These are phyloP conservation scores for Meteorus sp. DNA, from an alignment of 1,140 invertebrate genomes.

Conservation along the genomic window DNA sequence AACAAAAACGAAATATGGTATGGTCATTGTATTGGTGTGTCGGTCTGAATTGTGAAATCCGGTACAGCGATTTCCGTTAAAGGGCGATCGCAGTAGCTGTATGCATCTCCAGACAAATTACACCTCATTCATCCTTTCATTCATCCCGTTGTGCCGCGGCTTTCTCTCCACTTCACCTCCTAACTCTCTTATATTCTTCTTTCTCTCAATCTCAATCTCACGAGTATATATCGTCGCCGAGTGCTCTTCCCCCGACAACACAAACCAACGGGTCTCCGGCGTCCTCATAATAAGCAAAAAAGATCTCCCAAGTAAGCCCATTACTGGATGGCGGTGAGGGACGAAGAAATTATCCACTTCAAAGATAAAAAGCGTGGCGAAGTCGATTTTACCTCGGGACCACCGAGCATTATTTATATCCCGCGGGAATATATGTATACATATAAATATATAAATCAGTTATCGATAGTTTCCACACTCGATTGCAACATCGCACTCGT, in stretches of 20 bases:
- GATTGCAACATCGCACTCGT: background rate
- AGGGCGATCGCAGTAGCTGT: background rate
- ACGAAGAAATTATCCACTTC: conserved; percentile 47
- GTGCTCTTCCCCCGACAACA: background rate
- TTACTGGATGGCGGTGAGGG: conserved; percentile 41
- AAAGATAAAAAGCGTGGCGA: conserved; percentile 52
- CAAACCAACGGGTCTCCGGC: background rate
- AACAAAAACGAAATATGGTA: background rate
- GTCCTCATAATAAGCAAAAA: conserved; percentile 49
- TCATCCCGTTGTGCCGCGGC: conserved; percentile 42
- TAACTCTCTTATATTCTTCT: no score
- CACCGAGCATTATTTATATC: conserved; percentile 42
- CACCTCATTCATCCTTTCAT: conserved; percentile 54
- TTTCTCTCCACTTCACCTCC: no score
- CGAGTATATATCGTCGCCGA: background rate
- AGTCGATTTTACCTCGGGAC: conserved; percentile 43
- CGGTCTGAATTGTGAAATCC: conserved; percentile 9
- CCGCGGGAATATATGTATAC: background rate
- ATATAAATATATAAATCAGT: background rate
- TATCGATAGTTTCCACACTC: background rate
- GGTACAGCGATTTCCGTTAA: conserved; percentile 19
- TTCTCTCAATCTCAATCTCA: conserved; percentile 7
- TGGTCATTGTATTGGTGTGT: no score
- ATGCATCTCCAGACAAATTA: conserved; percentile 37
- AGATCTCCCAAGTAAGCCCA: conserved; percentile 39